Conservation (phyloP, 2,113 vertebrate species). For the Abramis brama region DNA sequence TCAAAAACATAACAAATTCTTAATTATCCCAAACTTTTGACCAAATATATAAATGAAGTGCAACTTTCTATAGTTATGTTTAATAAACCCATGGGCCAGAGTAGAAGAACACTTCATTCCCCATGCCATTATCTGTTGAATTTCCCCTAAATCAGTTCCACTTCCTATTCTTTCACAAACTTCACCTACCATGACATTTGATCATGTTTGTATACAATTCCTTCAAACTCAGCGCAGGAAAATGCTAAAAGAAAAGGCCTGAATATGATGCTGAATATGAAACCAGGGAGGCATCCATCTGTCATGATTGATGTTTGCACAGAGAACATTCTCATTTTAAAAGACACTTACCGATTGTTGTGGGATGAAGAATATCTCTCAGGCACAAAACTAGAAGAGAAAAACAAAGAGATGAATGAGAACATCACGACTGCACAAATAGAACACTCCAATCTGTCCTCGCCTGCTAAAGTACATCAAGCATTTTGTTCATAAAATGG, state of each 20-base stretch:
- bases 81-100: not conserved
- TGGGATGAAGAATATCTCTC: conserved; percentile 37
- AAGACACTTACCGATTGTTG: conserved; percentile 48
- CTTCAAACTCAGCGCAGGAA: not conserved
- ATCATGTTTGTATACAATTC: not conserved
- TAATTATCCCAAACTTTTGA: too few relatives aligned
- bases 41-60: not conserved
- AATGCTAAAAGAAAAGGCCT: not conserved
- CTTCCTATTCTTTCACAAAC: not conserved
- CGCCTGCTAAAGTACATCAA: not conserved
- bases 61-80: not conserved
- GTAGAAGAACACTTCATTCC: not conserved
- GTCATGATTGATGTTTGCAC: not conserved
- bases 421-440: not conserved
- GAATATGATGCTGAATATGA: not conserved
- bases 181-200: not conserved
- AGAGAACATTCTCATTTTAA: not conserved
- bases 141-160: not conserved
- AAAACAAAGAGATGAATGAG: conserved; percentile 37
- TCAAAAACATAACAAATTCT: too few relatives aligned
- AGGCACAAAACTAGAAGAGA: conserved; percentile 47
- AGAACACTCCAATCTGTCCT: not conserved
- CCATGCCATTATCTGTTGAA: not conserved
- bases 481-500: not conserved
- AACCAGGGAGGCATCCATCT: not conserved